Evolutionary conservation across 1,140 invertebrate species (phyloP).

Genomic region (Lepidurus packardi): DNA sequence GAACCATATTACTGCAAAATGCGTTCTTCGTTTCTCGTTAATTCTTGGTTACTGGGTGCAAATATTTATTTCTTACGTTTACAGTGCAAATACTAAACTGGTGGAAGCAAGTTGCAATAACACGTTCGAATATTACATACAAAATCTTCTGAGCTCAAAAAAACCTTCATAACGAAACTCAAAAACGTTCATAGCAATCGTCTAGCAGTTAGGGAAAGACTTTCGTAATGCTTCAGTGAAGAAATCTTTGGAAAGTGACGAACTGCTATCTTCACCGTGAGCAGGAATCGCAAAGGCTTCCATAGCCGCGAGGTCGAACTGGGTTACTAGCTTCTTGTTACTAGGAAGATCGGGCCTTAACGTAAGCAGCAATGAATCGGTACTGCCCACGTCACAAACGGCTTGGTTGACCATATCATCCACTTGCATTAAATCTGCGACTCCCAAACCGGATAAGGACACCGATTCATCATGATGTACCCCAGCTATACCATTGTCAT

Average conservation of each 20-base stretch:
- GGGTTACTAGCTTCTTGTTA: background rate
- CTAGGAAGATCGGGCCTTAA: background rate
- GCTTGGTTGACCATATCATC: background rate
- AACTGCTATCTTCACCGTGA: background rate
- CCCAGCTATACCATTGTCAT: background rate
- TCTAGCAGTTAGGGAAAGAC: background rate
- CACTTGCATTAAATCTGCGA: background rate
- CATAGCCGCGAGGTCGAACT: background rate
- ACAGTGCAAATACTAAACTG: slow-evolving; percentile 1
- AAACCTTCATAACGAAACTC: background rate
- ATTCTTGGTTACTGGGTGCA: background rate
- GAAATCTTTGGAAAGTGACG: background rate
- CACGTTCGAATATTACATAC: background rate
- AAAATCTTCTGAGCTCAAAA: background rate
- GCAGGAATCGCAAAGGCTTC: background rate
- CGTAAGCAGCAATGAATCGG: background rate
- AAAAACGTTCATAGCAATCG: background rate
- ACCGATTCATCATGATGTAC: background rate
- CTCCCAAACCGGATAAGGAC: background rate
- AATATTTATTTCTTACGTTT: background rate
- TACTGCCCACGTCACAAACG: background rate
- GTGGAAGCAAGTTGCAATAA: background rate
- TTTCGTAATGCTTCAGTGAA: background rate
- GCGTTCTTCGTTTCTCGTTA: background rate
- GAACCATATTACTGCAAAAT: background rate